Evolutionary conservation across 2,888 invertebrate genomes (phyloP).

Genomic region (Agrochola lota): DNA sequence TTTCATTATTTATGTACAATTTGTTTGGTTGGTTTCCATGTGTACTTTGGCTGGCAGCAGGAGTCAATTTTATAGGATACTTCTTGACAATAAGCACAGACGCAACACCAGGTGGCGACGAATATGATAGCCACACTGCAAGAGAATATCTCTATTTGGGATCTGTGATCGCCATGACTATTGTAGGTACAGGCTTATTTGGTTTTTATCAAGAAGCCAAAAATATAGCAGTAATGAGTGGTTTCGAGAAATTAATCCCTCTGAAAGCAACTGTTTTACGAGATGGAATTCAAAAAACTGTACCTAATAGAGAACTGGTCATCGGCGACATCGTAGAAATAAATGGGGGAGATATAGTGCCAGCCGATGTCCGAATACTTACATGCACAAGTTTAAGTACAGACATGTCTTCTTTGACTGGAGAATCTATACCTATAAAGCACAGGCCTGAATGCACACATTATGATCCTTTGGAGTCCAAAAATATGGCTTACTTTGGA

Average conservation of each 20-base stretch:
- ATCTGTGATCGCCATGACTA: conserved; percentile 80
- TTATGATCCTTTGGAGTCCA: conserved; percentile 93
- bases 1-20: conserved; percentile 92
- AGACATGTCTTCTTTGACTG: conserved; percentile 92
- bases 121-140: conserved; percentile 71
- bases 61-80: conserved; percentile 91
- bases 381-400: conserved; percentile 84
- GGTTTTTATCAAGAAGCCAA: conserved; percentile 91
- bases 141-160: conserved; percentile 86
- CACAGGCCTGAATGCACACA: conserved; percentile 92
- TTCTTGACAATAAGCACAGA: conserved; percentile 62
- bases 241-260: conserved; percentile 95
- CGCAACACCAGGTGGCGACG: conserved; percentile 37
- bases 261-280: conserved; percentile 93
- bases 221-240: conserved; percentile 95
- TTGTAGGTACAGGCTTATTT: conserved; percentile 89
- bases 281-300: conserved; percentile 90
- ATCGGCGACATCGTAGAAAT: conserved; percentile 96
- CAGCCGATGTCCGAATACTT: conserved; percentile 95
- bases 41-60: conserved; percentile 92
- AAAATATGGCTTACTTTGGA: conserved; percentile 95
- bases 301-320: conserved; percentile 93
- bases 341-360: conserved; percentile 95
- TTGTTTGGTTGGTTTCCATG: conserved; percentile 93
- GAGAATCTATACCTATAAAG: conserved; percentile 93